These are phyloP conservation scores for Etheostoma spectabile DNA, from an alignment of 2,113 vertebrate genomes.

Conservation along the genomic window DNA sequence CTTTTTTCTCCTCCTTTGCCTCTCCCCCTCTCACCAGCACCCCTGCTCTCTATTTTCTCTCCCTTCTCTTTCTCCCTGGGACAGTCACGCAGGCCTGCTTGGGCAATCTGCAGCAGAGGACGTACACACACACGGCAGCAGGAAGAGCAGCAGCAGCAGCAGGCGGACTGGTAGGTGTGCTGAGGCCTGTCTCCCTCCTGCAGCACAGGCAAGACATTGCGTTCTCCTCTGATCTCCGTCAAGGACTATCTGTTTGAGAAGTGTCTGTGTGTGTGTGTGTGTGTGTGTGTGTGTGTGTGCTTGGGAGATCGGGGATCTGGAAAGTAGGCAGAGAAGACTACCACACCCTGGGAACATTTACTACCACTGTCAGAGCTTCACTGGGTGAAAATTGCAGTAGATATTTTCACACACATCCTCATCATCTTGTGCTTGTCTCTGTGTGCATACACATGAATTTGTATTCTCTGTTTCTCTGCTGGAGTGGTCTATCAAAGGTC, in stretches of 20 bases:
- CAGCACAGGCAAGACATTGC: conserved; percentile 66
- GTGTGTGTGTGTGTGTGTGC: conserved; percentile 17
- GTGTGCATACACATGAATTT: conserved; percentile 1
- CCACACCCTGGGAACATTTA: conserved; percentile 71
- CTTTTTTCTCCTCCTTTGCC: conserved; percentile 67
- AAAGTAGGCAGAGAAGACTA: conserved; percentile 61
- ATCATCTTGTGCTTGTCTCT: conserved; percentile 31
- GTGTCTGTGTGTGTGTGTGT: conserved; percentile 30
- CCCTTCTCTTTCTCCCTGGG: conserved; percentile 39
- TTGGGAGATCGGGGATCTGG: conserved; percentile 28
- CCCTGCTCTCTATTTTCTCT: conserved; percentile 52
- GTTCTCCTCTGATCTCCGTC: conserved; percentile 70
- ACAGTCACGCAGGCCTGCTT: neutral
- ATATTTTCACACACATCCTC: conserved; percentile 34
- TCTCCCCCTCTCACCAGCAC: conserved; percentile 59
- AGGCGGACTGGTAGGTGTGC: conserved; percentile 79
- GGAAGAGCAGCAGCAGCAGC: conserved; percentile 61
- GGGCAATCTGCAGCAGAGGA: conserved; percentile 18
- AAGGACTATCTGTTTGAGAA: conserved; percentile 74
- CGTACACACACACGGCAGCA: neutral
- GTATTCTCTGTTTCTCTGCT: conserved; percentile 13
- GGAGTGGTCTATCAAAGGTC: conserved; percentile 58
- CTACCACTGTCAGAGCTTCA: conserved; percentile 34
- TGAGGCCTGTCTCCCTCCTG: conserved; percentile 77
- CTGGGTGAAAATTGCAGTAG: conserved; percentile 49